Conservation (phyloP, 2,888 invertebrate species). For the Cyclophora punctaria region DNA sequence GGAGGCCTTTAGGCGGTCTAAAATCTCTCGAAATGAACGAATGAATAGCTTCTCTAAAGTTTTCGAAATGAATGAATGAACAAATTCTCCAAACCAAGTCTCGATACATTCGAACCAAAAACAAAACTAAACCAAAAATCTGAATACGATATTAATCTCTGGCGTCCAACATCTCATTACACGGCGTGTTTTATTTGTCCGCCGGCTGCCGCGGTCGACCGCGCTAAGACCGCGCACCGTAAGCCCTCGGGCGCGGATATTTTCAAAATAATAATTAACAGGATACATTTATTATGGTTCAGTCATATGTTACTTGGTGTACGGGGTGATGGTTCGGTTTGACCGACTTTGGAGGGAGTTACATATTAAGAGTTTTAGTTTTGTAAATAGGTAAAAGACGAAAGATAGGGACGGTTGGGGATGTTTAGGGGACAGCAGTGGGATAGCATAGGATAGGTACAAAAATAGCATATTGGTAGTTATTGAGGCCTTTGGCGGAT, state of each 20-base stretch:
- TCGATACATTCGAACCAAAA: background rate
- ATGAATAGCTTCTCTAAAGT: too few species aligned
- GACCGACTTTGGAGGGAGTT: too few species aligned
- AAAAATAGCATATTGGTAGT: too few species aligned
- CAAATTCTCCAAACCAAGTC: too few species aligned
- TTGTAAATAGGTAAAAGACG: background rate
- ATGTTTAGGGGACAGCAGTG: too few species aligned
- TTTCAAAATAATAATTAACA: conserved; percentile 74
- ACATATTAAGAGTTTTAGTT: conserved; percentile 13
- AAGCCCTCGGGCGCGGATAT: conserved; percentile 64
- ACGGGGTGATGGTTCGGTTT: conserved; percentile 31
- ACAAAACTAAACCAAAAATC: background rate
- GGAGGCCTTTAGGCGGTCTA: too few species aligned
- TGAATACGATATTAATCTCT: too few species aligned
- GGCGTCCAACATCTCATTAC: conserved; percentile 3
- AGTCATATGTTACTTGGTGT: conserved; percentile 43
- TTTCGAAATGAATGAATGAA: too few species aligned
- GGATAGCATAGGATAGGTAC: too few species aligned
- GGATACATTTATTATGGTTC: conserved; percentile 70
- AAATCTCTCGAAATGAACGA: too few species aligned
- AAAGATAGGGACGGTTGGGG: too few species aligned
- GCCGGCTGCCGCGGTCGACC: background rate
- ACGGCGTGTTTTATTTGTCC: background rate
- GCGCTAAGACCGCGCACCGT: conserved; percentile 6
- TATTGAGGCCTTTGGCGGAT: too few species aligned